phyloP scores from a whole-genome alignment of 1,140 invertebrate genomes.

The Phenacoccus solenopsis region DNA sequence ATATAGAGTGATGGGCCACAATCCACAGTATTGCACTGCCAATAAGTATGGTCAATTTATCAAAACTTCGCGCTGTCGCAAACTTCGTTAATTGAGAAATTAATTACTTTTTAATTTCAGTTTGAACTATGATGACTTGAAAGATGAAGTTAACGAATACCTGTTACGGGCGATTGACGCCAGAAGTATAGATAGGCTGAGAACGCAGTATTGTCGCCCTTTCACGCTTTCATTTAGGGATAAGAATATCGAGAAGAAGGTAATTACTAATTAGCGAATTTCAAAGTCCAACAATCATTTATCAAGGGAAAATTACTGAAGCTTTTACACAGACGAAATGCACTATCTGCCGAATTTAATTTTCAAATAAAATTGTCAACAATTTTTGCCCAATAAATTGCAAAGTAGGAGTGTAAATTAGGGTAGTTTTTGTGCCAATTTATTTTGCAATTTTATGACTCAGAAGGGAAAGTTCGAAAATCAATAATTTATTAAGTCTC shows the following conservation, averaged over 20 bases:
- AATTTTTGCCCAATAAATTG: too few species aligned
- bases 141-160: conserved; percentile 90
- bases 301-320: too few species aligned
- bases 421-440: too few species aligned
- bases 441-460: too few species aligned
- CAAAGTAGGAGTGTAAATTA: too few species aligned
- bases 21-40: conserved; percentile 32
- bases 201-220: conserved; percentile 68
- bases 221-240: conserved; percentile 72
- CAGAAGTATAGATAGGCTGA: conserved; percentile 74
- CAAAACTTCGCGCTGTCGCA: neutral
- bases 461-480: too few species aligned
- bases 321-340: too few species aligned
- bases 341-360: too few species aligned
- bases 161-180: conserved; percentile 86
- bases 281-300: too few species aligned
- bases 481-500: too few species aligned
- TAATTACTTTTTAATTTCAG: neutral
- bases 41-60: neutral
- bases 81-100: neutral
- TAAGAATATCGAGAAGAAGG: conserved; percentile 63
- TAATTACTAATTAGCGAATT: too few species aligned
- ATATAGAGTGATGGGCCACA: conserved; percentile 74
- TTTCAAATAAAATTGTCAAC: too few species aligned
- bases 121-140: conserved; percentile 33